Base-by-base conservation (phyloP, 2,113 vertebrate genomes). In the Pteronura brasiliensis region DNA sequence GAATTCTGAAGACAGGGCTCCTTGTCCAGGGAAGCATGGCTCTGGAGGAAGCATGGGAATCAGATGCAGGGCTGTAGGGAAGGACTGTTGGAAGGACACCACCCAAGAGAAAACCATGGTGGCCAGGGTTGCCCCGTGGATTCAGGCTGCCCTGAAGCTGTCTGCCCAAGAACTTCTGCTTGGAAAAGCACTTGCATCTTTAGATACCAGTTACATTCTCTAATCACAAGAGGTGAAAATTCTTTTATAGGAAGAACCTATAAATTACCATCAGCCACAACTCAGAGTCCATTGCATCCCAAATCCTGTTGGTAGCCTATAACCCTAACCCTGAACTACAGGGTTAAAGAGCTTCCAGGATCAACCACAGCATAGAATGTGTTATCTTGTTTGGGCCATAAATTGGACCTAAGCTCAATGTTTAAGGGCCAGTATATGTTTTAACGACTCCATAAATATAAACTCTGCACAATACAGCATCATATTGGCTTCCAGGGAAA, bases 381-480 rank as follows among this genome's bases (percentile, higher is more conserved):
- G 27, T 52, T n/a, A 89, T 55, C 90, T 88, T 92, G 11, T 49
- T 63, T 7, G 14, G 47, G 27, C 31, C 36, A 77, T 85, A 84
- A 63, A 71, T 15, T 80, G 31, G 61, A 63, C 6, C 44, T 85
- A 72, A 90, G 34, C 14, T 12, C 8, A n/a, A 57, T 52, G 31
- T 93, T 59, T 69, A 94, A 88, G 36, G 55, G 36, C 55, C 74
- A 52, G 18, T 57, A 61, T 77, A 39, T 67, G 67, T 47, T 83
- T 92, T 52, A 65, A 79, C 17, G 77, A 52, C 49, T 20, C 36
- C 74, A 36, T 77, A 92, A 90, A 92, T 87, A 79, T 31, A 61
- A 77, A 81, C 44, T 92, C 31, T 49, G 17, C 12, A 57, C 10
- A 34, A 39, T 34, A 36, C 42, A 57, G 1, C 11, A 7, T 69